phyloP scores from a whole-genome alignment of 2,888 invertebrate species.

The Subacronicta megacephala region DNA sequence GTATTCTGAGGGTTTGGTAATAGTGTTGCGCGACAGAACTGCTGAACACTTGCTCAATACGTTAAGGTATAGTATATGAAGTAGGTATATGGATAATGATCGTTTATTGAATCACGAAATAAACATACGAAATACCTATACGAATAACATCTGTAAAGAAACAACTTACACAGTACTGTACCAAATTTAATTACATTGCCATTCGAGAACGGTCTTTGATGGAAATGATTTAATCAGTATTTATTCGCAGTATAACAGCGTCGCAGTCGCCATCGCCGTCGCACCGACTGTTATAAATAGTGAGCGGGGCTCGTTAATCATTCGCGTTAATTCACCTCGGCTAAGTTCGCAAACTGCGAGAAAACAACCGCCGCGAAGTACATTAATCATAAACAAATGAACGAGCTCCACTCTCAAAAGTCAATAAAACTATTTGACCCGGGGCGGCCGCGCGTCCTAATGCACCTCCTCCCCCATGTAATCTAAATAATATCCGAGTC shows the following conservation, averaged over 20 bases:
- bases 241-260: slow-evolving; percentile 5
- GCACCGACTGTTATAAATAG: not conserved
- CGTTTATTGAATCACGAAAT: slow-evolving; percentile 17
- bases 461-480: slow-evolving; percentile 45
- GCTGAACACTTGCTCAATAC: no score
- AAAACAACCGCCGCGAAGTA: slow-evolving; percentile 22
- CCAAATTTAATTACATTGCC: slow-evolving; percentile 24
- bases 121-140: no score
- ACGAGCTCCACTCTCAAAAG: slow-evolving; percentile 39
- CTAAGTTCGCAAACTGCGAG: slow-evolving; percentile 11
- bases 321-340: slow-evolving; percentile 20
- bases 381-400: slow-evolving; percentile 55
- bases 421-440: slow-evolving; percentile 66
- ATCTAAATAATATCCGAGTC: slow-evolving; percentile 66
- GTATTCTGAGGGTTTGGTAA: no score
- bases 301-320: slow-evolving; percentile 21
- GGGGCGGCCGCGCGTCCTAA: slow-evolving; percentile 40
- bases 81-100: no score
- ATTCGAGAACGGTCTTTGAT: slow-evolving; percentile 22
- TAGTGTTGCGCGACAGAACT: no score
- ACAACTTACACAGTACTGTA: slow-evolving; percentile 13
- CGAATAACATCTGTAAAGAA: slow-evolving; percentile 35
- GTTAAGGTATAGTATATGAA: no score
- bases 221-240: slow-evolving; percentile 25
- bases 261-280: no score